Conservation (phyloP, 1,140 invertebrate genomes). For the Ridgeia piscesae region DNA sequence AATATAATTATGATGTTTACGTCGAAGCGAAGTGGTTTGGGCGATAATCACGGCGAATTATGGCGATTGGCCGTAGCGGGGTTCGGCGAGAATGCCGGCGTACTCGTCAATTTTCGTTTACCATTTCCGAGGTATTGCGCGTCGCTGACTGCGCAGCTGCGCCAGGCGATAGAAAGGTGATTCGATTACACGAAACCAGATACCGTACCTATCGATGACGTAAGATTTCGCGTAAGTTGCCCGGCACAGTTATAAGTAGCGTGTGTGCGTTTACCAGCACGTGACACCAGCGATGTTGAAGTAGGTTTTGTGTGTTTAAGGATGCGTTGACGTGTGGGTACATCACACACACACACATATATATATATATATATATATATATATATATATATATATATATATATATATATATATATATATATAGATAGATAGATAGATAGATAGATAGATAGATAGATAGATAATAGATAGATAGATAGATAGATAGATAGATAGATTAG, state of each 20-base stretch:
- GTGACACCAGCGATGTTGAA: no score
- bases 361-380: no score
- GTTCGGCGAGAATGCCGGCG: neutral
- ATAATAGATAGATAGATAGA: no score
- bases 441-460: no score
- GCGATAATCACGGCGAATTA: neutral
- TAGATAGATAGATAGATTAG: no score
- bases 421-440: no score
- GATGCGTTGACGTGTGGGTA: no score
- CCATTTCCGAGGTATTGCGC: neutral
- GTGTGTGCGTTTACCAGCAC: neutral
- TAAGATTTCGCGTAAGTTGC: slow-evolving; percentile 19
- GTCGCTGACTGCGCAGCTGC: neutral
- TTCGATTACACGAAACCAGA: neutral
- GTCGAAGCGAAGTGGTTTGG: neutral
- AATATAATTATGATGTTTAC: slow-evolving; percentile 7
- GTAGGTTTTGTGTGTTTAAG: no score
- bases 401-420: no score
- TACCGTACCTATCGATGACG: neutral
- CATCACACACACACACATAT: no score
- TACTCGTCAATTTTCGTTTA: neutral
- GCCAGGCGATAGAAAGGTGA: neutral
- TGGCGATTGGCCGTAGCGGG: neutral
- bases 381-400: no score
- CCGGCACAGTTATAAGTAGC: neutral